phyloP scores from a whole-genome alignment of 2,113 vertebrate genomes.

The Tricholaema leucomelas region DNA sequence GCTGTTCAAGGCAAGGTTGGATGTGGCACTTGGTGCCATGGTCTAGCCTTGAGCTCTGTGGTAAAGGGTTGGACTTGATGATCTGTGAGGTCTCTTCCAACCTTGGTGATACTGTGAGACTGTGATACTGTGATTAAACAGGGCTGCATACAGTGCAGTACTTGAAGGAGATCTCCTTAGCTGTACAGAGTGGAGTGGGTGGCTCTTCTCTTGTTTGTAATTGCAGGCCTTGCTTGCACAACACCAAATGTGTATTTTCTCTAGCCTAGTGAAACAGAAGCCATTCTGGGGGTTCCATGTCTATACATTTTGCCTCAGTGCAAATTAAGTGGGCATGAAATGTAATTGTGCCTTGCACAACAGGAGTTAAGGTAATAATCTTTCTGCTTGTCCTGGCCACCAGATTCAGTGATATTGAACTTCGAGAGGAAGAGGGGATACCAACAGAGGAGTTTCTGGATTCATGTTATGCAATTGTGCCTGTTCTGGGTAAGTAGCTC shows the following conservation, averaged over 20 bases:
- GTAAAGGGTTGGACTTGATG: too few relatives aligned
- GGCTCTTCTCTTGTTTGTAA: not conserved
- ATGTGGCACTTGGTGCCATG: too few relatives aligned
- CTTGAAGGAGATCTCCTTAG: not conserved
- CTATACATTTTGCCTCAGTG: not conserved
- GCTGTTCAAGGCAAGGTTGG: too few relatives aligned
- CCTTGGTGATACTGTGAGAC: too few relatives aligned
- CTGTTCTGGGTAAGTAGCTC: slow-evolving; percentile 88
- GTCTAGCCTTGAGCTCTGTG: too few relatives aligned
- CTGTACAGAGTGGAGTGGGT: not conserved
- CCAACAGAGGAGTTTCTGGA: slow-evolving; percentile 95
- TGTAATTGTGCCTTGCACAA: not conserved
- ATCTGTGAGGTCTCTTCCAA: too few relatives aligned
- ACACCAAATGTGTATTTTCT: not conserved
- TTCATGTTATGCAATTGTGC: slow-evolving; percentile 97
- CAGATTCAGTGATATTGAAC: slow-evolving; percentile 97
- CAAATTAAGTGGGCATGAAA: not conserved
- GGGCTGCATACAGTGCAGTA: not conserved
- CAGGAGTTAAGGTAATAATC: not conserved
- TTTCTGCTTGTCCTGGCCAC: slow-evolving; percentile 1
- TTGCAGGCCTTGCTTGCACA: not conserved
- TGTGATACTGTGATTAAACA: too few relatives aligned
- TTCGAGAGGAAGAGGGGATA: slow-evolving; percentile 92
- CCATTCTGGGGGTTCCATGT: not conserved
- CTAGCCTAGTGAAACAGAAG: not conserved